Conservation (phyloP, 2,888 invertebrate genomes). For the Drosophila setosimentum region DNA sequence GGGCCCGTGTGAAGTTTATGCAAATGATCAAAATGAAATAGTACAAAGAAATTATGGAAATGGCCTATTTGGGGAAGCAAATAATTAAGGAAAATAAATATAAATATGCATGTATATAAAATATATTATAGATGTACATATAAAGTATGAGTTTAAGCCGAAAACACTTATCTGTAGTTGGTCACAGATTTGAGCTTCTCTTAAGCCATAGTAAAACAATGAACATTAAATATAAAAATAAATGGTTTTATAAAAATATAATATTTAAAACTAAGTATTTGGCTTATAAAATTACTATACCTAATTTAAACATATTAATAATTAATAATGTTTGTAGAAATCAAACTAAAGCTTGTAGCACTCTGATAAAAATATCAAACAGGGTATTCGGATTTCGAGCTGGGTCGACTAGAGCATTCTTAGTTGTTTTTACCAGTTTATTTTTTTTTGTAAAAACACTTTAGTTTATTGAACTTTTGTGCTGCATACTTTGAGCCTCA, state of each 20-base stretch:
- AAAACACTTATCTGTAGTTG: background rate
- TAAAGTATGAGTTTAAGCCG: too few species aligned
- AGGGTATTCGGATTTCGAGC: slow-evolving; percentile 34
- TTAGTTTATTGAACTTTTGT: slow-evolving; percentile 81
- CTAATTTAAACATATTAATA: background rate
- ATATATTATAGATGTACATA: too few species aligned
- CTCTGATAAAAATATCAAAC: background rate
- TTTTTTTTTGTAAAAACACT: slow-evolving; percentile 56
- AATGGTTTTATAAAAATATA: background rate
- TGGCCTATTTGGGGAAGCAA: background rate
- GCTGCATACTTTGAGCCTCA: slow-evolving; percentile 66
- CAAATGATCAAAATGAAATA: background rate
- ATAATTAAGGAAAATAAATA: background rate
- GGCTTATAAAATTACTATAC: background rate
- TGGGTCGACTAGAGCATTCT: slow-evolving; percentile 39
- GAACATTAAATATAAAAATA: background rate
- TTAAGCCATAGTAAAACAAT: background rate
- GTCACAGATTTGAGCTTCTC: background rate
- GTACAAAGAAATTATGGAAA: background rate
- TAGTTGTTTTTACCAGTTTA: slow-evolving; percentile 62
- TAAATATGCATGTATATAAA: background rate
- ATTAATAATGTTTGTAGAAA: background rate
- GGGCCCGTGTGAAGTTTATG: background rate
- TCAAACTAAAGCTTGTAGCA: background rate
- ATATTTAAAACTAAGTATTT: background rate